Conservation (phyloP, 2,888 invertebrate species). For the Tortrix viridana region DNA sequence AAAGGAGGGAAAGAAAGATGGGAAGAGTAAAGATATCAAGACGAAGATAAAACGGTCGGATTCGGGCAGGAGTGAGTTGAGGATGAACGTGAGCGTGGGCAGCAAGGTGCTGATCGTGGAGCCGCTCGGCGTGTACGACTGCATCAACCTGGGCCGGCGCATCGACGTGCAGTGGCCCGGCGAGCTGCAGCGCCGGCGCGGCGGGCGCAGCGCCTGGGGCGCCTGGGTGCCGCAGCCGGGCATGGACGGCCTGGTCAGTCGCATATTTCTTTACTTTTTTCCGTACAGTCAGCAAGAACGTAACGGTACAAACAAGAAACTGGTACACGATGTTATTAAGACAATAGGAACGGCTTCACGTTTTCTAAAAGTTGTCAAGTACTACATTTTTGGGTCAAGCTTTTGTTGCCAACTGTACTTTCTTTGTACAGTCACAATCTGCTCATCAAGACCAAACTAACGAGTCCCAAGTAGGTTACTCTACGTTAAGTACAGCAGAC, state of each 20-base stretch:
- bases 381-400: too few species aligned
- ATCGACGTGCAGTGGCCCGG: conserved; percentile 98
- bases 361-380: too few species aligned
- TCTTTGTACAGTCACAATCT: too few species aligned
- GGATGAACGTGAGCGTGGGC: conserved; percentile 72
- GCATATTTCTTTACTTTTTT: too few species aligned
- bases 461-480: too few species aligned
- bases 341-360: too few species aligned
- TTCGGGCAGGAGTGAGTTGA: conserved; percentile 69
- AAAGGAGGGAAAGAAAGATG: conserved; percentile 64
- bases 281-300: too few species aligned
- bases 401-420: too few species aligned
- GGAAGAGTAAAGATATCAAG: conserved; percentile 72
- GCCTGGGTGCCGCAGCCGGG: conserved; percentile 95
- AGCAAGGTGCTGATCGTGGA: conserved; percentile 78
- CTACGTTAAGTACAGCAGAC: too few species aligned
- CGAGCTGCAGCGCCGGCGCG: conserved; percentile 93
- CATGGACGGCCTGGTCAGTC: conserved; percentile 93
- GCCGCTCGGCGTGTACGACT: conserved; percentile 90
- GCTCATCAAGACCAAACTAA: too few species aligned
- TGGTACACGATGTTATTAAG: too few species aligned
- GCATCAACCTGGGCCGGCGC: conserved; percentile 93
- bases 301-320: too few species aligned
- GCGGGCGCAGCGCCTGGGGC: conserved; percentile 94
- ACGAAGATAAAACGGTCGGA: conserved; percentile 76